These are phyloP conservation scores for Parnassius apollo DNA, from an alignment of 2,888 invertebrate genomes.

Conservation along the genomic window DNA sequence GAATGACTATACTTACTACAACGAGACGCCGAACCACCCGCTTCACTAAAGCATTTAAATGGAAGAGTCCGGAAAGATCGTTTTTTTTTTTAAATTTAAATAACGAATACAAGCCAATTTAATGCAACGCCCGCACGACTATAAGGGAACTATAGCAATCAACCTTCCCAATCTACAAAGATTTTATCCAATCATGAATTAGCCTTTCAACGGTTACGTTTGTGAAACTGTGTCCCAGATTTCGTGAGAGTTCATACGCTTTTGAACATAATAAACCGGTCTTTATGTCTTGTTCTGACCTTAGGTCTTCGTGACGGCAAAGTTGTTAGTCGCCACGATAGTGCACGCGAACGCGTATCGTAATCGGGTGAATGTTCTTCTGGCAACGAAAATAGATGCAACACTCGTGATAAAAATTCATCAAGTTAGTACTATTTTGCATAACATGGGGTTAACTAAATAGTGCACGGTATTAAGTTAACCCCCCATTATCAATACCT, in stretches of 20 bases:
- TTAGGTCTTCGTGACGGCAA: conserved; percentile 60
- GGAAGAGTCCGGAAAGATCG: conserved; percentile 43
- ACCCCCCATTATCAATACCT: no score
- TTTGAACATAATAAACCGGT: conserved; percentile 51
- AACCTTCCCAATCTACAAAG: conserved; percentile 34
- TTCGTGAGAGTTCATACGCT: conserved; percentile 27
- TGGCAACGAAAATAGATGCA: conserved; percentile 35
- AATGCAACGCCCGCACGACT: conserved; percentile 49
- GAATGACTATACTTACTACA: conserved; percentile 53
- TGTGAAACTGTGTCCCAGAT: conserved; percentile 25
- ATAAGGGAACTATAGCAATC: conserved; percentile 49
- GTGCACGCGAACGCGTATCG: conserved; percentile 59
- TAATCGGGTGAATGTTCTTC: conserved; percentile 56
- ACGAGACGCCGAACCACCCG: conserved; percentile 52
- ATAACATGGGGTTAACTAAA: neutral
- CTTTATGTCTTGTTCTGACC: conserved; percentile 58
- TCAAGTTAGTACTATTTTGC: neutral
- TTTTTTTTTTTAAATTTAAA: conserved; percentile 39
- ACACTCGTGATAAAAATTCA: conserved; percentile 35
- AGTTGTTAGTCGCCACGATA: conserved; percentile 48
- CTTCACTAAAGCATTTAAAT: conserved; percentile 46
- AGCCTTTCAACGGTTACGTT: conserved; percentile 24
- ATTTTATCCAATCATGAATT: conserved; percentile 30
- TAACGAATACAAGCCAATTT: conserved; percentile 30
- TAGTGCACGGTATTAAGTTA: no score